Evolutionary conservation across 2,888 invertebrate genomes (phyloP).

Genomic region (Camptogramma bilineatum): DNA sequence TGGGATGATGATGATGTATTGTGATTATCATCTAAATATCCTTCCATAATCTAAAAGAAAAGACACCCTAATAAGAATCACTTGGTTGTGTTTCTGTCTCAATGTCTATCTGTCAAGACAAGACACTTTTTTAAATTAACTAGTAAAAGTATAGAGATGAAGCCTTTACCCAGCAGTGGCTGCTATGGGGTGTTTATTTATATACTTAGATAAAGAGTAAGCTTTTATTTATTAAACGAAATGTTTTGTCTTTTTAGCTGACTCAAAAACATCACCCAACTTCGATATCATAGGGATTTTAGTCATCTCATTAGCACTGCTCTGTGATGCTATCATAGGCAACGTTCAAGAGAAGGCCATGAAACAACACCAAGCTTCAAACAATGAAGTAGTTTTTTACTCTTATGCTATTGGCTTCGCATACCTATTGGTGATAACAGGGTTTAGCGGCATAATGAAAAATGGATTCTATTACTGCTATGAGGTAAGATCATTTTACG

Average conservation of each 20-base stretch:
- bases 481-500: slow-evolving; percentile 82
- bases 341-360: slow-evolving; percentile 99
- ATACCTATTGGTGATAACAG: slow-evolving; percentile 91
- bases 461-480: slow-evolving; percentile 91
- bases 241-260: slow-evolving; percentile 82
- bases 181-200: too few relatives aligned
- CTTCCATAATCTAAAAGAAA: too few relatives aligned
- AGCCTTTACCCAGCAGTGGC: too few relatives aligned
- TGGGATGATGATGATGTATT: too few relatives aligned
- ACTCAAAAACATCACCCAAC: slow-evolving; percentile 90
- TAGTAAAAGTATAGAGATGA: too few relatives aligned
- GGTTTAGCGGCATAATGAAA: slow-evolving; percentile 89
- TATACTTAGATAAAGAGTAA: too few relatives aligned
- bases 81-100: too few relatives aligned
- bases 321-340: slow-evolving; percentile 98
- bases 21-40: too few relatives aligned
- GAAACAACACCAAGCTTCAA: slow-evolving; percentile 92
- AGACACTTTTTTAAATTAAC: too few relatives aligned
- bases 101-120: too few relatives aligned
- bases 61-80: too few relatives aligned
- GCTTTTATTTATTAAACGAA: too few relatives aligned
- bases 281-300: slow-evolving; percentile 89
- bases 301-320: slow-evolving; percentile 92
- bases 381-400: slow-evolving; percentile 96
- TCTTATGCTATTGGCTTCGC: slow-evolving; percentile 95